A percentile compares a stretch with the other conserved stretches of the same genome.
phyloP scores from a whole-genome alignment of 2,797 vertebrate species.

The Malacoctenus gilli region DNA sequence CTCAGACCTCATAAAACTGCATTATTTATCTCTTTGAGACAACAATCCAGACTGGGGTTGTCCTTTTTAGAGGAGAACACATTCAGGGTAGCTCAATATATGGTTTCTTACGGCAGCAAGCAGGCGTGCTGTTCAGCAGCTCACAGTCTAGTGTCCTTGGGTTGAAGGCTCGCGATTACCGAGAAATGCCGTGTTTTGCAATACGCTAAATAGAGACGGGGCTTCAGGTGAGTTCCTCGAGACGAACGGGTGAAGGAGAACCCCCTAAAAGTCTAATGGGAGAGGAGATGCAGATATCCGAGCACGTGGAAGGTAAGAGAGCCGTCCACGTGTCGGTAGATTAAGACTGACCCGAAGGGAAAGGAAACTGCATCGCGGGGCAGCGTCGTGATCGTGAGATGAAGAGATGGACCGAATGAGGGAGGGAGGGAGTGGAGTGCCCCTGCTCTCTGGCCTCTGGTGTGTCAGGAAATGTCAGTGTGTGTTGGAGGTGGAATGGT shows the following conservation, averaged over 20 bases:
- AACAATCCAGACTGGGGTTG: neutral
- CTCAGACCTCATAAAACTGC: conserved; percentile 4
- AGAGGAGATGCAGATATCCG: too few relatives aligned
- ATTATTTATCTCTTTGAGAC: conserved; percentile 30
- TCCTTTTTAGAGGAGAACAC: neutral
- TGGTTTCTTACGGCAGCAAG: too few relatives aligned
- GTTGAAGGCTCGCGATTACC: conserved; percentile 22
- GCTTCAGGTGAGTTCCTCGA: too few relatives aligned
- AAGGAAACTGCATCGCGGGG: conserved; percentile 9
- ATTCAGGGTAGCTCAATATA: neutral
- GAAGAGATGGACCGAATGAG: conserved; percentile 48
- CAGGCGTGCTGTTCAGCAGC: neutral
- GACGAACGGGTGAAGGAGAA: too few relatives aligned
- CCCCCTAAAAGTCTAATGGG: too few relatives aligned
- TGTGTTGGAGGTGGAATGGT: conserved; percentile 73
- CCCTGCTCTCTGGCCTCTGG: conserved; percentile 52
- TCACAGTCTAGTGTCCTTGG: conserved; percentile 12
- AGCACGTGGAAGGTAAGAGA: neutral
- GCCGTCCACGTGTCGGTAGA: neutral
- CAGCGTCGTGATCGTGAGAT: conserved; percentile 30
- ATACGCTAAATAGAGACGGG: too few relatives aligned
- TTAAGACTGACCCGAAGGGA: conserved; percentile 24
- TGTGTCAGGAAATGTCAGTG: conserved; percentile 72
- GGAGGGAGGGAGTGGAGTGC: conserved; percentile 9
- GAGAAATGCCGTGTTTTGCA: too few relatives aligned